phyloP scores from a whole-genome alignment of 2,888 invertebrate genomes.

The Thelaira solivaga region DNA sequence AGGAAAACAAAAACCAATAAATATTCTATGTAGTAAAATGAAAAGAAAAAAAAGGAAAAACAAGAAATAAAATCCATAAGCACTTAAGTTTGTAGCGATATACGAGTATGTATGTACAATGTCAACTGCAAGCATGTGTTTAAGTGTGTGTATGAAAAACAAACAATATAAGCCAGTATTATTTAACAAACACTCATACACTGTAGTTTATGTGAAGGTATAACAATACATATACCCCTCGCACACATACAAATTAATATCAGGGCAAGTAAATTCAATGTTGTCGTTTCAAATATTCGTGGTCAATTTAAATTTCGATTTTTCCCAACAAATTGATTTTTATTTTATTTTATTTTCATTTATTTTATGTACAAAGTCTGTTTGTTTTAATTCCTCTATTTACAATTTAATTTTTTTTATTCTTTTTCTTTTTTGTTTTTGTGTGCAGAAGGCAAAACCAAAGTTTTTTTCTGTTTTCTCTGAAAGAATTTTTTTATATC shows the following conservation, averaged over 20 bases:
- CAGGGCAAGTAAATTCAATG: slow-evolving; percentile 12
- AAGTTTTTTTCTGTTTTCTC: slow-evolving; percentile 3
- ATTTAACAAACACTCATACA: background rate
- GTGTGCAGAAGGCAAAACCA: background rate
- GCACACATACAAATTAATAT: background rate
- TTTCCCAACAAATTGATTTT: slow-evolving; percentile 38
- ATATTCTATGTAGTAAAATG: background rate
- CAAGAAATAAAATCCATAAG: slow-evolving; percentile 23
- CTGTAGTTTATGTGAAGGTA: background rate
- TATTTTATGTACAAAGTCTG: background rate
- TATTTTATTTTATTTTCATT: background rate
- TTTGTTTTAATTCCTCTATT: slow-evolving; percentile 9
- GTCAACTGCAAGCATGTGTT: background rate
- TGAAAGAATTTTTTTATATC: background rate
- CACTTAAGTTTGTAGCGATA: background rate
- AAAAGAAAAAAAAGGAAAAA: background rate
- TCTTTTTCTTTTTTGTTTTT: background rate
- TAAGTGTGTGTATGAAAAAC: background rate
- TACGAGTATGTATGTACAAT: slow-evolving; percentile 32
- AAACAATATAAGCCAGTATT: slow-evolving; percentile 11
- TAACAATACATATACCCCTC: background rate
- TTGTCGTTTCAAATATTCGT: slow-evolving; percentile 37
- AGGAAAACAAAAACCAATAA: background rate
- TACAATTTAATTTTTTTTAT: too few relatives aligned
- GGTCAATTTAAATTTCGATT: slow-evolving; percentile 53